phyloP scores from a whole-genome alignment of 2,888 invertebrate species.

The Drosophila limbata region DNA sequence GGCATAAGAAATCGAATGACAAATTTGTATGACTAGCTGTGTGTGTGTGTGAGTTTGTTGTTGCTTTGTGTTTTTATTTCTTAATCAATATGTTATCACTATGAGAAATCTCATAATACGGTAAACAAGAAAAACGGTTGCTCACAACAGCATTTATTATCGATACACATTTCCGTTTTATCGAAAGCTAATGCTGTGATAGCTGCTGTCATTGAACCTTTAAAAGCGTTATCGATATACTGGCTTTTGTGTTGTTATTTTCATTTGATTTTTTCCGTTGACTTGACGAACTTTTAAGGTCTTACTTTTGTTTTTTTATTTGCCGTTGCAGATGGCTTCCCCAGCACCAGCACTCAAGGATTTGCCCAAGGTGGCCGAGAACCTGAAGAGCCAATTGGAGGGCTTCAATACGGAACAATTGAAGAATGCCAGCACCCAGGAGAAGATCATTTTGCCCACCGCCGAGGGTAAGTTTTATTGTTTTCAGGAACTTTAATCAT shows the following conservation, averaged over 20 bases:
- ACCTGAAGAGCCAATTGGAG: constrained; percentile 96
- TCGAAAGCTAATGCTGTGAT: constrained; percentile 26
- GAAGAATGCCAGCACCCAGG: constrained; percentile 95
- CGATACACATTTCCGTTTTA: constrained; percentile 50
- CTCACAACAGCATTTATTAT: constrained; percentile 40
- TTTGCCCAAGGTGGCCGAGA: constrained; percentile 94
- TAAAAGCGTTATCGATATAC: constrained; percentile 42
- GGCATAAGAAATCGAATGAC: constrained; percentile 33
- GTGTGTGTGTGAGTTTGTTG: constrained; percentile 4
- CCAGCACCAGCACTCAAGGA: constrained; percentile 92
- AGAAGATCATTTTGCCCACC: constrained; percentile 96
- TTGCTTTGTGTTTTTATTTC: constrained; percentile 19
- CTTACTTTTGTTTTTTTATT: not conserved
- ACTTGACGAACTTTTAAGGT: constrained; percentile 1
- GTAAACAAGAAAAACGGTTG: constrained; percentile 51
- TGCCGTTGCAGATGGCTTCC: constrained; percentile 74
- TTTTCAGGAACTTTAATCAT: too few relatives aligned
- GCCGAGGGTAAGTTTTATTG: constrained; percentile 91
- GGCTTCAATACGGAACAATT: constrained; percentile 95
- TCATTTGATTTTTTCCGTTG: not conserved
- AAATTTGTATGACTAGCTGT: constrained; percentile 27
- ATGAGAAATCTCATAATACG: constrained; percentile 61
- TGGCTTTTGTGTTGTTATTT: not conserved
- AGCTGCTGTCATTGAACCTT: constrained; percentile 1
- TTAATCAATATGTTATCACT: constrained; percentile 57